Evolutionary conservation across 2,888 invertebrate genomes (phyloP), one percentile per base, ranked within the genome.

Genomic region (Drosophila nigricruria): DNA sequence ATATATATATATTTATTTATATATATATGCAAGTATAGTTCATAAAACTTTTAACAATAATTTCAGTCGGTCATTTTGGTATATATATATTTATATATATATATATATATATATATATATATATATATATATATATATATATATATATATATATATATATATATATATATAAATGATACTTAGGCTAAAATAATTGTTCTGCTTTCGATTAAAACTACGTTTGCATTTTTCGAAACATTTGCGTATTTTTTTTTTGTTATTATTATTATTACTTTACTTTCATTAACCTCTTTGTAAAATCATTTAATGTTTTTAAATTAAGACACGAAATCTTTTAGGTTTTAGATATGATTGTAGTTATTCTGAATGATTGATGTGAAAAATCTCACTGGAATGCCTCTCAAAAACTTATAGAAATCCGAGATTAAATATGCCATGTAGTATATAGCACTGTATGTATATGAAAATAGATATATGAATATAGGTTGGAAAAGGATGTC

Each of bases 1-100:
- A 89, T 84, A 78, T 84, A 84, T 84, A 74, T 86, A 72, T 82
- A 50, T 73, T 60, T 66, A 84, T 88, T 72, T 85, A 76, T 88
- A 72, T 83, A 69, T 81, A 36, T 74, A 61, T 86, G 83, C 88
- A 88, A 88, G 88, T 85, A 85, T 80, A 89, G 83, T 91, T 88
- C 81, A 79, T 82, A 84, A 82, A 91, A 88, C 88, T 84, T 90
- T 91, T 91, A 91, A 92, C 91, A 91, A 91, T 91, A 90, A 86
- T 85, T 90, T 90, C 91, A 88, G 92, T 91, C 92, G 90, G 87
- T 91, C 91, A 76, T 90, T 87, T 91, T 88, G 81, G 81, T 85
- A 83, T 89, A 73, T 87, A 87, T 80, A 78, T 85, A 84, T 82
- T 12, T 27, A 23, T 52, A 50, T 34, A 50, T 30, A 49, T 27